Conservation (phyloP, 1,140 invertebrate species). For the Chrysoperla carnea region DNA sequence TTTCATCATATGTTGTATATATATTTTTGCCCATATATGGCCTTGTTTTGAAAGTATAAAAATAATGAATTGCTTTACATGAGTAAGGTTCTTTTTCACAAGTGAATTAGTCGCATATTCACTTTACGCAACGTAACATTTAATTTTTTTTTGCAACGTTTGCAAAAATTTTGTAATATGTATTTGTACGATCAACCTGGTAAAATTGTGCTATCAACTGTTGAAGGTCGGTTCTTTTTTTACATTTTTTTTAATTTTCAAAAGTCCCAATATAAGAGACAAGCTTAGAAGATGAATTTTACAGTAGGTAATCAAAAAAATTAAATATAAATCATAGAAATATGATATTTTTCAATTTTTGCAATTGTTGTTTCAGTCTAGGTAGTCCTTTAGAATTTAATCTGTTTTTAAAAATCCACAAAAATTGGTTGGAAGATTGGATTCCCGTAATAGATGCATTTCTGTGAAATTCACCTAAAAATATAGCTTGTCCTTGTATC, state of each 20-base stretch:
- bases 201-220: conserved; percentile 31
- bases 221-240: conserved; percentile 27
- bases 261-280: too few relatives aligned
- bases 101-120: neutral
- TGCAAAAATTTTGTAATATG: conserved; percentile 19
- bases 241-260: neutral
- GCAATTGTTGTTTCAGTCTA: too few relatives aligned
- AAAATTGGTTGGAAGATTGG: neutral
- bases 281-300: too few relatives aligned
- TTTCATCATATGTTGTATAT: conserved; percentile 5
- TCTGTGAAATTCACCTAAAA: neutral
- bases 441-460: too few relatives aligned
- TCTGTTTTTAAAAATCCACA: too few relatives aligned
- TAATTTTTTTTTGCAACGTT: too few relatives aligned
- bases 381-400: too few relatives aligned
- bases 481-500: neutral
- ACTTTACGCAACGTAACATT: too few relatives aligned
- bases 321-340: too few relatives aligned
- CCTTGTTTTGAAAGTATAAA: conserved; percentile 16
- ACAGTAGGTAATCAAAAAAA: too few relatives aligned
- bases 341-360: too few relatives aligned
- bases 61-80: neutral
- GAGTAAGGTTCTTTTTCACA: neutral
- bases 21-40: conserved; percentile 15
- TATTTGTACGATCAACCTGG: conserved; percentile 33